Base-by-base conservation (phyloP, 2,113 vertebrate species). In the Pelecanus crispus region DNA sequence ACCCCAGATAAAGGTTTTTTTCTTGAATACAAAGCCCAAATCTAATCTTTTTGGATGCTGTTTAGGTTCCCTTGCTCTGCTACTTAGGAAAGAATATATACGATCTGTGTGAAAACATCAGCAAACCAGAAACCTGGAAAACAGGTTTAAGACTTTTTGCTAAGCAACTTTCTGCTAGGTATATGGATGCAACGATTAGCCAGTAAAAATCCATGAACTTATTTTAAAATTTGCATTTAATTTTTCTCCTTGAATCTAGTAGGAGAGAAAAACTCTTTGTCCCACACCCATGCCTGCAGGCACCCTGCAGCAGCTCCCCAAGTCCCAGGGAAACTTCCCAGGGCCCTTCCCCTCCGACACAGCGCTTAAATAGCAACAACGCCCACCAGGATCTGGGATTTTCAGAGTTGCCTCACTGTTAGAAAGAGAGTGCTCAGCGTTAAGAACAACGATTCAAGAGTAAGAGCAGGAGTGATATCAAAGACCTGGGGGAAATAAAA, bases 311-410 rank as follows among this genome's bases (percentile, higher is more conserved):
- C 31, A 5, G 20, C 56, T 59, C 34, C 56, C 34, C 34, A n/a
- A 14, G 52, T 20, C 10, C 36, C 44, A 52, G 44, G 50, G 32
- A 6, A 40, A 36, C 7, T 28, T 18, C 13, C 68, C 32, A 17
- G n/a, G n/a, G 17, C 32, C 16, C 47, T n/a, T 40, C 62, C 34
- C 36, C 38, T 38, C 28, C 11, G 1, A 9, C 53, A 32, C 29
- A 24, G 38, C 0, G 3, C 29, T 40, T 34, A 61, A 52, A 58
- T 4, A 59, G 21, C 11, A 47, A 2, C 53, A 21, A 0, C 34
- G 11, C 8, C 2, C 0, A 4, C 29, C 19, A 19, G 22, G 40
- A 31, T 12, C 53, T n/a, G 34, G 49, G 68, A n/a, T 10, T 31
- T 53, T 29, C 34, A 15, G 32, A 22, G 21, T n/a, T 59, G 34